Percentiles rank a stretch among this genome's conserved stretches.
These are phyloP conservation scores for Aegypius monachus DNA, from an alignment of 2,113 vertebrate genomes.

Conservation along the genomic window DNA sequence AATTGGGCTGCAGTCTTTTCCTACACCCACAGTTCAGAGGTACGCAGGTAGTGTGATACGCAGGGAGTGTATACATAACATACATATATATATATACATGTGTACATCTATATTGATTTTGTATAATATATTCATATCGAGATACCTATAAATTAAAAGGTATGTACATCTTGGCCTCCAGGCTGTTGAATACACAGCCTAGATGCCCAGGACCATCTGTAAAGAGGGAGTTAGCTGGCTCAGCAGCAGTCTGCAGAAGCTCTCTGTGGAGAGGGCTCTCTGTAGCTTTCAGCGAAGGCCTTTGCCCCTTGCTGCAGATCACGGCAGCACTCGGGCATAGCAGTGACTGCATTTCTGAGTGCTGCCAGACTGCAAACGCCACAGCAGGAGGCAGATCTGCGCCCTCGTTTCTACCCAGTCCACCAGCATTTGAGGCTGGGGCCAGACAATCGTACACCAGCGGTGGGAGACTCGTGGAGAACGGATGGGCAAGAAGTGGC, in stretches of 20 bases:
- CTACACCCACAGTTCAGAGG: accelerated
- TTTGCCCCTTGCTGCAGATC: too few relatives aligned
- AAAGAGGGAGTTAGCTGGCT: too few relatives aligned
- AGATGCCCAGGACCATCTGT: neutral
- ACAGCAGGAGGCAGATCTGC: accelerated
- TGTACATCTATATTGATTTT: accelerated
- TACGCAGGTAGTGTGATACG: accelerated
- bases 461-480: accelerated
- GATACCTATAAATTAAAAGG: accelerated
- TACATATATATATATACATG: too few relatives aligned
- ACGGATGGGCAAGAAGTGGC: neutral
- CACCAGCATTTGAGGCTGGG: neutral
- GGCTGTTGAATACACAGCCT: accelerated
- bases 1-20: neutral
- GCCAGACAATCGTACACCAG: accelerated
- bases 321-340: accelerated
- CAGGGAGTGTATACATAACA: accelerated
- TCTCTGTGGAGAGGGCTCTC: neutral
- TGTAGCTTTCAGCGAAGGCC: neutral
- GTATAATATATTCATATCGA: accelerated
- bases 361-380: too few relatives aligned
- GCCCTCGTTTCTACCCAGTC: accelerated
- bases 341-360: accelerated
- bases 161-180: too few relatives aligned
- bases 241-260: neutral